Conservation (phyloP, 37 sponge, comb jelly and placozoan species). For the Halichondria panicea region DNA sequence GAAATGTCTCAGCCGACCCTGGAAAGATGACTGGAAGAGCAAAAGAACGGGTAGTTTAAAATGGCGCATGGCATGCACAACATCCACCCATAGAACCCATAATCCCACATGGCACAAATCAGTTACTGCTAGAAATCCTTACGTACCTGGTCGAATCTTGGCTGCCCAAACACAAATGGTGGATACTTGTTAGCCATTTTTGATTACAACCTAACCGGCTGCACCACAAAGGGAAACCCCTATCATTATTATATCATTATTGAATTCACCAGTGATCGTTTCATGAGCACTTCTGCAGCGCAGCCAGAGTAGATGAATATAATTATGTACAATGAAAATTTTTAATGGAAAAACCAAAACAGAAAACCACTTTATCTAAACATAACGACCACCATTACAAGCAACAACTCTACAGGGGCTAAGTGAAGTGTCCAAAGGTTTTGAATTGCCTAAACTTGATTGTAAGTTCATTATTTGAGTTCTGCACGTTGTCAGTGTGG, state of each 20-base stretch:
- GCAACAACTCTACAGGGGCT: slow-evolving; percentile 27
- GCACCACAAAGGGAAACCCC: too few relatives aligned
- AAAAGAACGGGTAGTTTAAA: neutral
- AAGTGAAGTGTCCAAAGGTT: neutral
- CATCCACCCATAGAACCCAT: too few relatives aligned
- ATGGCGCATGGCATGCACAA: neutral
- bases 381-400: neutral
- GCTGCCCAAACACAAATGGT: slow-evolving; percentile 63
- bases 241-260: too few relatives aligned
- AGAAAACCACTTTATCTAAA: too few relatives aligned
- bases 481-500: too few relatives aligned
- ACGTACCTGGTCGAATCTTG: slow-evolving; percentile 85
- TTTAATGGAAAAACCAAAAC: too few relatives aligned
- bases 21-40: slow-evolving; percentile 58
- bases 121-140: neutral
- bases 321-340: too few relatives aligned
- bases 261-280: too few relatives aligned
- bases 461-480: too few relatives aligned
- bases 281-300: too few relatives aligned
- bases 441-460: neutral
- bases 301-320: too few relatives aligned
- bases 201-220: too few relatives aligned
- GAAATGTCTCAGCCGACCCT: slow-evolving; percentile 79
- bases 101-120: neutral
- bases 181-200: slow-evolving; percentile 51